Conservation (phyloP, 2,113 vertebrate species). For the Cyprinodon variegatus region DNA sequence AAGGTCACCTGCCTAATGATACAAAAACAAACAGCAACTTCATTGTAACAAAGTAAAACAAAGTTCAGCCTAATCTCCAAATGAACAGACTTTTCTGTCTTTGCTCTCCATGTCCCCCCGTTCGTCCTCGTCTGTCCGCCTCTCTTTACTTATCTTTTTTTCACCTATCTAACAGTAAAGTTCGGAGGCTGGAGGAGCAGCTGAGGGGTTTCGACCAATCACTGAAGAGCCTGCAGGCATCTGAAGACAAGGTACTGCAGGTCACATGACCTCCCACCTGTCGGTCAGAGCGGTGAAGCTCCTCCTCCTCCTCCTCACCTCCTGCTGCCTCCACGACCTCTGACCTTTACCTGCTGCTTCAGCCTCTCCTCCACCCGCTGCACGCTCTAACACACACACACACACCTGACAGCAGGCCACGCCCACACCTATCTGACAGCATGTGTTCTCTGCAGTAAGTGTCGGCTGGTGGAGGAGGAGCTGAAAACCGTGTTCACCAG, state of each 20-base stretch:
- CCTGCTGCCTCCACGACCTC: constrained; percentile 37
- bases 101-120: constrained; percentile 24
- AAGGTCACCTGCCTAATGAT: no score
- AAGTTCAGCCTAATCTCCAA: no score
- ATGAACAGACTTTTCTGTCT: no score
- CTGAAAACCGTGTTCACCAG: constrained; percentile 95
- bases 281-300: background rate
- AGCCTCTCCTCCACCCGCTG: constrained; percentile 38
- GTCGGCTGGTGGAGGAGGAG: constrained; percentile 92
- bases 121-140: constrained; percentile 1
- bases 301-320: constrained; percentile 19
- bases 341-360: constrained; percentile 46
- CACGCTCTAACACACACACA: constrained; percentile 9
- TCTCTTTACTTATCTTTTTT: background rate
- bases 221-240: constrained; percentile 90
- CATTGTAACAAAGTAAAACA: no score
- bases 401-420: background rate
- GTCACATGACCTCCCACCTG: constrained; percentile 37
- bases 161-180: constrained; percentile 81
- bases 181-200: constrained; percentile 89
- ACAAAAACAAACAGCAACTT: no score
- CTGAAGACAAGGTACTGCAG: constrained; percentile 91
- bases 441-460: constrained; percentile 82
- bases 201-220: constrained; percentile 90
- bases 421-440: constrained; percentile 1